Evolutionary conservation across 2,113 vertebrate species (phyloP).

Genomic region (Xiphophorus couchianus): DNA sequence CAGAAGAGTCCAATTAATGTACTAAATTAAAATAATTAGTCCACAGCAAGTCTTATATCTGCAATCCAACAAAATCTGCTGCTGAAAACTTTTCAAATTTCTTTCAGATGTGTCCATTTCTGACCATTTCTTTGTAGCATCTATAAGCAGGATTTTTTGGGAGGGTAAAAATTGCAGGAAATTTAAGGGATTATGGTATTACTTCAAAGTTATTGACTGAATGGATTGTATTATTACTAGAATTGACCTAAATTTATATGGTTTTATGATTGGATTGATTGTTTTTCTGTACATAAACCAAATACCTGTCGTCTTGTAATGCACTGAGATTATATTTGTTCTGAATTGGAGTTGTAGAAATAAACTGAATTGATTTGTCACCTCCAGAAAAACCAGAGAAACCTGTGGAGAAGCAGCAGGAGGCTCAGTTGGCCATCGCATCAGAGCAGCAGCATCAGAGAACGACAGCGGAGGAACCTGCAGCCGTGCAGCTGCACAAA

Average conservation of each 20-base stretch:
- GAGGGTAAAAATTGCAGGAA: too few species aligned
- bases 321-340: neutral
- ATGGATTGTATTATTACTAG: too few species aligned
- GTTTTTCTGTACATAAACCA: neutral
- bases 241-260: neutral
- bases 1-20: too few species aligned
- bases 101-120: too few species aligned
- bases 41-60: too few species aligned
- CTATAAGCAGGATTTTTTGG: too few species aligned
- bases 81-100: too few species aligned
- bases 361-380: neutral
- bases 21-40: too few species aligned
- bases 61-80: too few species aligned
- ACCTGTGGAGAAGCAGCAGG: slow-evolving; percentile 58
- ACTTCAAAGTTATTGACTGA: too few species aligned
- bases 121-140: too few species aligned
- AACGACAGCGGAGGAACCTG: slow-evolving; percentile 50
- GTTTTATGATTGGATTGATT: neutral
- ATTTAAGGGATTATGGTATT: too few species aligned
- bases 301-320: neutral
- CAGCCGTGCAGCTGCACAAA: slow-evolving; percentile 66
- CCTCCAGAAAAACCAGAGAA: slow-evolving; percentile 62
- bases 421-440: slow-evolving; percentile 30
- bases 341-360: neutral
- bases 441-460: slow-evolving; percentile 56